Percentiles rank a stretch among this genome's conserved stretches.
Conservation (phyloP, 2,797 vertebrate species). For the Leucoraja ocellata region DNA sequence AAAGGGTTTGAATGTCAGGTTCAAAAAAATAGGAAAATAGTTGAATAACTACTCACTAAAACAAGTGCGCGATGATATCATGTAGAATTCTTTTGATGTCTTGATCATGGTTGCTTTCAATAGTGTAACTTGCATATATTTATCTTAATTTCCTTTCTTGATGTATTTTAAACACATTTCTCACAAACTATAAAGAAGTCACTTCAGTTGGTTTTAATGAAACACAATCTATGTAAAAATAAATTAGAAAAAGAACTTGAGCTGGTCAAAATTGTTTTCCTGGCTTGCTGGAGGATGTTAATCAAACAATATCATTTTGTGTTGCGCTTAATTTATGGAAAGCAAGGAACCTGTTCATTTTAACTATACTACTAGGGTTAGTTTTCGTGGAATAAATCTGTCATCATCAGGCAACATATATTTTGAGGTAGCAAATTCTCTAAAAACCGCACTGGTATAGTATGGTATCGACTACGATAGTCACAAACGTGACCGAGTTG, state of each 20-base stretch:
- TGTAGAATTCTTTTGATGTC: background rate
- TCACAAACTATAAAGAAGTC: background rate
- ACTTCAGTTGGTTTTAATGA: background rate
- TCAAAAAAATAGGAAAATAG: background rate
- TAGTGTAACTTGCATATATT: no score
- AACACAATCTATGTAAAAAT: background rate
- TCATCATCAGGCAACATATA: background rate
- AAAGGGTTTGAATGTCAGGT: background rate
- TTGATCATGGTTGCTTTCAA: background rate
- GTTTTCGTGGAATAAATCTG: background rate
- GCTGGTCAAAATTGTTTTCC: no score
- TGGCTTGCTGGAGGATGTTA: background rate
- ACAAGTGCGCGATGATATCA: background rate
- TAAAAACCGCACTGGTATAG: background rate
- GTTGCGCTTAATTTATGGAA: background rate
- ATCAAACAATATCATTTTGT: background rate
- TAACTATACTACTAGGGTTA: background rate
- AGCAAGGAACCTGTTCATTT: background rate
- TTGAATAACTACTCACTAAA: background rate
- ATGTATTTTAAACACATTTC: background rate
- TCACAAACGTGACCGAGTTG: no score
- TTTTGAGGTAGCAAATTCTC: background rate
- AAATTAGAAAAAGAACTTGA: background rate
- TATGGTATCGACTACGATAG: background rate
- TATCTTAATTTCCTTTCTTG: background rate